Percentiles rank a stretch among this genome's conserved stretches.
phyloP scores from a whole-genome alignment of 2,888 invertebrate genomes.

The Caradrina kadenii region DNA sequence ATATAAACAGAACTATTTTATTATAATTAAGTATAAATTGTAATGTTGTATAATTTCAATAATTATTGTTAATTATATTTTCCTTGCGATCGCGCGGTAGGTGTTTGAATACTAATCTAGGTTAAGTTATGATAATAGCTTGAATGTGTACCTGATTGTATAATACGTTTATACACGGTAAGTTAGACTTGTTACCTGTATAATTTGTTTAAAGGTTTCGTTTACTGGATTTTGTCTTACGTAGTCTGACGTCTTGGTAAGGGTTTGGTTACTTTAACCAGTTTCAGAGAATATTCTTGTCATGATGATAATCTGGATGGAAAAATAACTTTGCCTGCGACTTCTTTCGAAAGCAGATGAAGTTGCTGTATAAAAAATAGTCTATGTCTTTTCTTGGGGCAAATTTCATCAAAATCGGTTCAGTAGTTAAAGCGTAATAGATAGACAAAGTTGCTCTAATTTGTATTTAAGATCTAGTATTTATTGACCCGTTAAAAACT shows the following conservation, averaged over 20 bases:
- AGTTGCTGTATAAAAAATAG: too few species aligned
- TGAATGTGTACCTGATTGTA: conserved; percentile 52
- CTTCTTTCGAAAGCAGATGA: too few species aligned
- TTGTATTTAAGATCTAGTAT: too few species aligned
- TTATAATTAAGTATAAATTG: conserved; percentile 42
- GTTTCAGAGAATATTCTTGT: not conserved
- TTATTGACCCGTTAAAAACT: too few species aligned
- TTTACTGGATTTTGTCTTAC: conserved; percentile 12
- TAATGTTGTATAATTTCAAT: conserved; percentile 52
- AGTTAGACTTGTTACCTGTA: conserved; percentile 39
- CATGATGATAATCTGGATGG: too few species aligned
- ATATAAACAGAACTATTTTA: conserved; percentile 27
- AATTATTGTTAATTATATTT: conserved; percentile 63
- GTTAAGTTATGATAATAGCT: conserved; percentile 59
- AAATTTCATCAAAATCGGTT: too few species aligned
- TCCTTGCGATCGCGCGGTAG: conserved; percentile 53
- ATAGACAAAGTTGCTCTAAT: too few species aligned
- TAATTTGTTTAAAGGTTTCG: conserved; percentile 41
- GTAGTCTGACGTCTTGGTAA: not conserved
- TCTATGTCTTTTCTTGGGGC: too few species aligned
- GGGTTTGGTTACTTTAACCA: not conserved
- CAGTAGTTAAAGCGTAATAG: too few species aligned
- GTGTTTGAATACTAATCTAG: conserved; percentile 59
- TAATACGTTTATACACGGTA: conserved; percentile 45
- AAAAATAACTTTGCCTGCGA: too few species aligned